These are phyloP conservation scores for Zoanthus sociatus DNA, from an alignment of 92 coral and sea anemone genomes.

Conservation along the genomic window DNA sequence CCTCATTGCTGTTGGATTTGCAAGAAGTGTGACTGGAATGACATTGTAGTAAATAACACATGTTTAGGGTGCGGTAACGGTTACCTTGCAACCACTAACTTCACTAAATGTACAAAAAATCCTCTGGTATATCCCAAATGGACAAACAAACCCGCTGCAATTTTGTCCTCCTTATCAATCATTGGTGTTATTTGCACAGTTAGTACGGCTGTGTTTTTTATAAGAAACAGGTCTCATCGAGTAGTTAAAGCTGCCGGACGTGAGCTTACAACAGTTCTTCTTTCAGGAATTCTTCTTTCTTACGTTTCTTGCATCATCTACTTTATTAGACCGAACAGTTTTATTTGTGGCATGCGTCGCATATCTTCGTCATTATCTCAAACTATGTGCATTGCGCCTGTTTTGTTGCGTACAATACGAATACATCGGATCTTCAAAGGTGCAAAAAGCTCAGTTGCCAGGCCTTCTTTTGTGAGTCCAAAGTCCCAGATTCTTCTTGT, in stretches of 20 bases:
- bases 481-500: conserved; percentile 58
- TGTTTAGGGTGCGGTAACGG: conserved; percentile 51
- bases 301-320: conserved; percentile 31
- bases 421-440: conserved; percentile 56
- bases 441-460: conserved; percentile 54
- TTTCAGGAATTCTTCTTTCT: conserved; percentile 46
- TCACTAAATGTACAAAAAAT: conserved; percentile 38
- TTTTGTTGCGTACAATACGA: conserved; percentile 58
- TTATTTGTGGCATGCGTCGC: conserved; percentile 43
- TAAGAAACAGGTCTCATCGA: conserved; percentile 47
- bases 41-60: conserved; percentile 50
- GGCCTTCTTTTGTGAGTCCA: conserved; percentile 58
- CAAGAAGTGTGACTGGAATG: conserved; percentile 36
- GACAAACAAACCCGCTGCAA: conserved; percentile 29
- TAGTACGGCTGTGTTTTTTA: conserved; percentile 43
- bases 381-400: conserved; percentile 64
- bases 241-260: conserved; percentile 66
- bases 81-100: conserved; percentile 13
- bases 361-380: conserved; percentile 32
- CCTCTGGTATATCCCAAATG: conserved; percentile 40
- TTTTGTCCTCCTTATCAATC: conserved; percentile 38
- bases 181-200: conserved; percentile 50
- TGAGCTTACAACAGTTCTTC: conserved; percentile 56
- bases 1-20: conserved; percentile 63
- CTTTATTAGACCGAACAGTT: conserved; percentile 37